phyloP scores from a whole-genome alignment of 2,113 vertebrate genomes.

The Cisticola juncidis region DNA sequence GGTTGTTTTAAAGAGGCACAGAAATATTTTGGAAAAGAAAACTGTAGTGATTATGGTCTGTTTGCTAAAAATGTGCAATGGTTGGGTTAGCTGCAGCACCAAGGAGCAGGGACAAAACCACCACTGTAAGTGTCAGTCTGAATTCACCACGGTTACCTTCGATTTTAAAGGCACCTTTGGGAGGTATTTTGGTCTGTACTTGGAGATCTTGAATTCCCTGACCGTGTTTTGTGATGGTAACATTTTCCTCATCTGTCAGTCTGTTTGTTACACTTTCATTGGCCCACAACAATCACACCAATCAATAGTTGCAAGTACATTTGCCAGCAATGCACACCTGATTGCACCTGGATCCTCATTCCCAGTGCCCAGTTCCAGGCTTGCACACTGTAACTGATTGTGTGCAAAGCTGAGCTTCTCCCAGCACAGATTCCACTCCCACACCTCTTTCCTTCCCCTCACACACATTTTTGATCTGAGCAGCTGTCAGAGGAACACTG shows the following conservation, averaged over 20 bases:
- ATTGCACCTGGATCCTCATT: background rate
- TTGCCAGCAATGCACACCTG: background rate
- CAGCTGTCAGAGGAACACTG: background rate
- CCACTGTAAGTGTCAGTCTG: background rate
- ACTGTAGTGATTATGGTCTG: background rate
- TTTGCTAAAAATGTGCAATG: background rate
- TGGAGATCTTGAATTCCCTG: background rate
- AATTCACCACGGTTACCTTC: background rate
- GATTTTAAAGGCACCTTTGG: background rate
- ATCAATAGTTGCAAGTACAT: background rate
- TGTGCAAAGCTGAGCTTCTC: background rate
- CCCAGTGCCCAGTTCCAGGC: background rate
- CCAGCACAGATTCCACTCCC: background rate
- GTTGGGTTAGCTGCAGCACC: background rate
- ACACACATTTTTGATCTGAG: background rate
- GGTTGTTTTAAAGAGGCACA: background rate
- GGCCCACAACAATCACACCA: accelerated
- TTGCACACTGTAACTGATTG: background rate
- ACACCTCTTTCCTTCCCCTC: background rate
- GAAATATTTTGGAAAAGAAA: background rate
- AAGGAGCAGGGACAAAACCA: background rate
- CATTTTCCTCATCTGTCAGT: background rate
- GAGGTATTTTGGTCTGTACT: background rate
- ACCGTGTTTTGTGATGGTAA: background rate
- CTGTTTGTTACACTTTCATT: background rate